These are phyloP conservation scores for Orthonevra nobilis DNA, from an alignment of 2,888 invertebrate species.

Conservation along the genomic window DNA sequence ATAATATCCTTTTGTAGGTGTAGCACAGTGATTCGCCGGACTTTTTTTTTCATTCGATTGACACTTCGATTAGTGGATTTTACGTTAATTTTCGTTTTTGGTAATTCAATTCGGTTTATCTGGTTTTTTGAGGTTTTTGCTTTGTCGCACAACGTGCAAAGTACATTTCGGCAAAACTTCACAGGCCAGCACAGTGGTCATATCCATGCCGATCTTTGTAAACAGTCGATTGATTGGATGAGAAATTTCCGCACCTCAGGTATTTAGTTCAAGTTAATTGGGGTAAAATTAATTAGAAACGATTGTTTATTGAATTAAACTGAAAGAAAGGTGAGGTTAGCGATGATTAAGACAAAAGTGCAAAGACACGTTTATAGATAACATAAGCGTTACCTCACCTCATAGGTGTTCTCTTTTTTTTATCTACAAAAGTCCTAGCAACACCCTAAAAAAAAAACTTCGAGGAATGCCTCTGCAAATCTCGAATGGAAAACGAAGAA, in stretches of 20 bases:
- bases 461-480: too few species aligned
- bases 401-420: too few species aligned
- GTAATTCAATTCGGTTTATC: conserved; percentile 51
- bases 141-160: conserved; percentile 39
- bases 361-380: too few species aligned
- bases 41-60: conserved; percentile 36
- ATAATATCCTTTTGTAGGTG: conserved; percentile 51
- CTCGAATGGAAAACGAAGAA: too few species aligned
- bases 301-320: conserved; percentile 28
- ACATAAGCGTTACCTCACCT: too few species aligned
- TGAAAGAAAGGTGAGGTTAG: too few species aligned
- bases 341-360: too few species aligned
- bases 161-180: conserved; percentile 44
- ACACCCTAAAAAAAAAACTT: too few species aligned
- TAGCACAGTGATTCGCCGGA: conserved; percentile 32
- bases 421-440: too few species aligned
- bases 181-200: conserved; percentile 11
- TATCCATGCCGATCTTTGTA: conserved; percentile 18
- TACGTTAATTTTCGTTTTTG: conserved; percentile 59
- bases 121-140: conserved; percentile 41
- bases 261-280: conserved; percentile 17
- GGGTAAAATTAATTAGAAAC: conserved; percentile 41
- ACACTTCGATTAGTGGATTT: conserved; percentile 55
- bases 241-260: conserved; percentile 11
- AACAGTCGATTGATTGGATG: neutral